Evolutionary conservation across 2,888 invertebrate genomes (phyloP).

Genomic region (Eupithecia abbreviata): DNA sequence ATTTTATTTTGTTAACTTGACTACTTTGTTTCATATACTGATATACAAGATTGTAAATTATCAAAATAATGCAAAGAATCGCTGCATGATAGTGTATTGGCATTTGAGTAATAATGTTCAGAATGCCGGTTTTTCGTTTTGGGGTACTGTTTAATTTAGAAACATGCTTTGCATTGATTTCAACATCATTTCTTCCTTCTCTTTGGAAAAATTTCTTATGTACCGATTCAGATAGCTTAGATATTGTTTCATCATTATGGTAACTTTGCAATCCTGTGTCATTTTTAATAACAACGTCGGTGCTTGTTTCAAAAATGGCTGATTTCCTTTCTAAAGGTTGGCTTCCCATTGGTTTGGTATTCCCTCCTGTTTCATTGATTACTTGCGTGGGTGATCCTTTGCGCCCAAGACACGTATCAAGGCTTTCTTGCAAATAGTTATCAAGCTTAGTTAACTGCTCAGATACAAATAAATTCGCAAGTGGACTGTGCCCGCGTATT

Average conservation of each 20-base stretch:
- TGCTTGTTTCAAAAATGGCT: constrained; percentile 28
- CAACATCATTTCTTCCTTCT: constrained; percentile 37
- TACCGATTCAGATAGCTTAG: constrained; percentile 36
- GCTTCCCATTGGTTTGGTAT: constrained; percentile 26
- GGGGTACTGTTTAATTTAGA: constrained; percentile 67
- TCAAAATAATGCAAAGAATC: constrained; percentile 79
- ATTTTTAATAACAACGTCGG: constrained; percentile 36
- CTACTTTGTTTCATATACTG: constrained; percentile 79
- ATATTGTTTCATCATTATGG: constrained; percentile 40
- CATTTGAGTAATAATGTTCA: constrained; percentile 74
- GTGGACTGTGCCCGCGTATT: constrained; percentile 63
- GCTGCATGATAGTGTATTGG: constrained; percentile 82
- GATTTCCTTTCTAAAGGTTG: constrained; percentile 44
- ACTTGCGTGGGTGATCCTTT: constrained; percentile 35
- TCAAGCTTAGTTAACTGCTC: constrained; percentile 76
- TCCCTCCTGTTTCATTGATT: constrained; percentile 21
- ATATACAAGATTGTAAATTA: constrained; percentile 81
- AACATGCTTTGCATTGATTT: constrained; percentile 44
- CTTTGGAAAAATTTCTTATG: constrained; percentile 41
- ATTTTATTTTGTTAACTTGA: constrained; percentile 61
- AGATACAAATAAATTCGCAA: constrained; percentile 69
- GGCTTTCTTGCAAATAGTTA: constrained; percentile 73
- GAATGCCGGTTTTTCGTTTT: constrained; percentile 63
- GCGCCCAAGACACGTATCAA: constrained; percentile 66
- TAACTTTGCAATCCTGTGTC: constrained; percentile 33